These are phyloP conservation scores for Delichon dasypus DNA, from an alignment of 2,797 vertebrate species.

Conservation along the genomic window DNA sequence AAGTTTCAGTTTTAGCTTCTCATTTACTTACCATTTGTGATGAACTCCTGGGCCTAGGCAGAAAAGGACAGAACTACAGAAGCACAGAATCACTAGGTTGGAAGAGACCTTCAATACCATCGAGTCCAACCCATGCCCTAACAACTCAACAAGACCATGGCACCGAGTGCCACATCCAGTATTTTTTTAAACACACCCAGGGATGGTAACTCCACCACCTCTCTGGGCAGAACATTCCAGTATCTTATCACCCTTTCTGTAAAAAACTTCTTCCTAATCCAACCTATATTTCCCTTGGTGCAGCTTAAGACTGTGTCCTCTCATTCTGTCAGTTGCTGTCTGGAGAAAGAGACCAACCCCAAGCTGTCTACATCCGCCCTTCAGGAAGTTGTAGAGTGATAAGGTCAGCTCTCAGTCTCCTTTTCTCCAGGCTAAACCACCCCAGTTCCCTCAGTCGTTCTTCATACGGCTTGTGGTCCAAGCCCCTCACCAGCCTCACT, in stretches of 20 bases:
- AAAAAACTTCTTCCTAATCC: background rate
- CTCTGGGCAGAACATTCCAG: background rate
- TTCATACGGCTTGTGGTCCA: background rate
- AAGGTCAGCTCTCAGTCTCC: background rate
- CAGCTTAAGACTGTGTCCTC: background rate
- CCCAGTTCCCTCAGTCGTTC: background rate
- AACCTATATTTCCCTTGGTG: background rate
- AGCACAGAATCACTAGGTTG: background rate
- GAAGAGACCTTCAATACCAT: background rate
- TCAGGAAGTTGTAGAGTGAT: background rate
- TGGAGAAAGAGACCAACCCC: background rate
- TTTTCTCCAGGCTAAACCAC: background rate
- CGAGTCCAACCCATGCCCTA: background rate
- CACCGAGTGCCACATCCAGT: background rate
- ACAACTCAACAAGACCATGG: background rate
- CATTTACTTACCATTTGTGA: background rate
- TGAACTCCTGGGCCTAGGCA: background rate
- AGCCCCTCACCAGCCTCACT: background rate
- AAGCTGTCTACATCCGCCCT: background rate
- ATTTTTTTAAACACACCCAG: background rate
- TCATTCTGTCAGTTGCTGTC: background rate
- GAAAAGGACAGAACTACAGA: background rate
- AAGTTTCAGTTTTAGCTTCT: slow-evolving; percentile 2
- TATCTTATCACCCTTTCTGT: background rate
- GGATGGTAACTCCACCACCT: background rate